phyloP scores from a whole-genome alignment of 2,113 vertebrate species.

The Sphaerodactylus townsendi region DNA sequence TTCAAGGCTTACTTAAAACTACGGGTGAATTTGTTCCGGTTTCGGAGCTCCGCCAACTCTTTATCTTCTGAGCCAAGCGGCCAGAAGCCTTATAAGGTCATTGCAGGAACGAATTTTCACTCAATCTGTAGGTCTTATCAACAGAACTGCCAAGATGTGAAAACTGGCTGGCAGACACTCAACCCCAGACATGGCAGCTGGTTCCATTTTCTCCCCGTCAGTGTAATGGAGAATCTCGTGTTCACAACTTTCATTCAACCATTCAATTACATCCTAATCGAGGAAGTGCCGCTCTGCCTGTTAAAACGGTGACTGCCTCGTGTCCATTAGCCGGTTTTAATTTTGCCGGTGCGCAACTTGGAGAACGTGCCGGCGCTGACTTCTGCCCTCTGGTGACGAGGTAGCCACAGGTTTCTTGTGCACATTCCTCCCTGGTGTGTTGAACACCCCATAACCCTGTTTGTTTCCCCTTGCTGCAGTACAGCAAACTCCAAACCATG shows the following conservation, averaged over 20 bases:
- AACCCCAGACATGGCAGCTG: background rate
- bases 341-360: background rate
- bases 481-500: too few species aligned
- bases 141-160: constrained; percentile 4
- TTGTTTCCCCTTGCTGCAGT: background rate
- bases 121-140: background rate
- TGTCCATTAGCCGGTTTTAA: background rate
- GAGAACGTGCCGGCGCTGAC: too few species aligned
- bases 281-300: too few species aligned
- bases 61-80: background rate
- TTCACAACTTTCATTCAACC: background rate
- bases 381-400: too few species aligned
- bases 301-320: background rate
- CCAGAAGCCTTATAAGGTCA: background rate
- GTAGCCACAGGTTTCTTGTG: background rate
- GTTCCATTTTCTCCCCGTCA: background rate
- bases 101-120: background rate
- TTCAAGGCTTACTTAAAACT: background rate
- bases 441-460: background rate
- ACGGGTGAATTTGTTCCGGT: background rate
- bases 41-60: background rate
- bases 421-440: background rate
- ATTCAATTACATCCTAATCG: background rate
- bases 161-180: background rate
- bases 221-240: background rate